Evolutionary conservation across 37 sponge, comb jelly and placozoan species (phyloP), one percentile per base, ranked within the genome.

Genomic region (Cliona cf. orientalis): DNA sequence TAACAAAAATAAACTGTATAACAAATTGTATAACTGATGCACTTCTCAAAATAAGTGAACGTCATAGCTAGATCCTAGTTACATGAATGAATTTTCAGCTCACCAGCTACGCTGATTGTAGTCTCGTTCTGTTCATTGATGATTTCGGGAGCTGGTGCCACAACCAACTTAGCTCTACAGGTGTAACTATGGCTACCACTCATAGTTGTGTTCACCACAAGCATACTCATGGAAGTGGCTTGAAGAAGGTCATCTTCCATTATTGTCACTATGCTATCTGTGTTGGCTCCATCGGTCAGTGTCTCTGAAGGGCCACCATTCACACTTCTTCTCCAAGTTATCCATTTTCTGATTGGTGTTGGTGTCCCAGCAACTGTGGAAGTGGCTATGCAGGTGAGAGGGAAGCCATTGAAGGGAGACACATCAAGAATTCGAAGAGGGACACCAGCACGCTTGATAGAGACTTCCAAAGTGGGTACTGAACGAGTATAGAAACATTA

Each of bases 341-440:
- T 39, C 9, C 3, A 12, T 17, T 46, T 38, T 25, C 1, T 66
- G 23, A 46, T 12, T 0, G 66, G 36, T 5, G 43, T 28, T 33
- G 2, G 3, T 22, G 5, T 31, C 36, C 66, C 67, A 33, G 41
- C 26, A 12, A 66, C 56, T 5, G 33, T 32, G 9, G 43, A 5
- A 0, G 45, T 22, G 1, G 55, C 79, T 3, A 38, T 46, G 68
- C 79, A 79, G 38, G 67, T 66, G 49, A 79, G 34, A 41, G 66
- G 19, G 79, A 53, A 34, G 38, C 36, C 21, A 38, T 79, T 79
- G 55, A 44, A 66, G 26, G 79, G 79, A 66, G 66, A 22, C 12
- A 66, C 46, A n/a, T 77, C 45, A 29, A 62, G 34, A 5, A 77
- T 0, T 23, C 78, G 22, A 42, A 21, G 37, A 66, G 67, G 34